Evolutionary conservation across 1,140 invertebrate species (phyloP).

Genomic region (Bombus fervidus): DNA sequence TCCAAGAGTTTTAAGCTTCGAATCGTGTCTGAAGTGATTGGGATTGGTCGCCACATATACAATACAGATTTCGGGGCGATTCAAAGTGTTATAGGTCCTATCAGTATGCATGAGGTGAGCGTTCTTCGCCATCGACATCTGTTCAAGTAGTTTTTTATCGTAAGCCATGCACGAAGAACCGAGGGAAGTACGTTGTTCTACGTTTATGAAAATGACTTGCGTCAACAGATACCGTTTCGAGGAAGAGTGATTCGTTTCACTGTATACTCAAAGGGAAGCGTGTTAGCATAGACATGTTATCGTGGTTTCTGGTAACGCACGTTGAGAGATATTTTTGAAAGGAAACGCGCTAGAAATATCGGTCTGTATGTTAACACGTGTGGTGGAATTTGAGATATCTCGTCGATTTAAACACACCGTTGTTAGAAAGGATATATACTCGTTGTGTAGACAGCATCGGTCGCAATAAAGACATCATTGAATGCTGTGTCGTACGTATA

Average conservation of each 20-base stretch:
- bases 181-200: background rate
- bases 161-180: background rate
- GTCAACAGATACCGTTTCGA: conserved; percentile 10
- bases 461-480: conserved; percentile 12
- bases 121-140: background rate
- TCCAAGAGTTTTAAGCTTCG: no score
- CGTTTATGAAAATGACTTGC: conserved; percentile 14
- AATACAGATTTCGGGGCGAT: no score
- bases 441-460: background rate
- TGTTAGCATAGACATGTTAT: background rate
- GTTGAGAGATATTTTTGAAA: background rate
- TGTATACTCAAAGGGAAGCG: background rate
- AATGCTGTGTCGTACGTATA: background rate
- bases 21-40: no score
- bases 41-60: no score
- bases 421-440: background rate
- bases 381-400: background rate
- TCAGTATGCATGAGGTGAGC: background rate
- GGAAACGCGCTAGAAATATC: background rate
- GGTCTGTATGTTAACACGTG: background rate
- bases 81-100: background rate
- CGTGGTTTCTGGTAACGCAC: background rate
- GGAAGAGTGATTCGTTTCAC: conserved; percentile 4
- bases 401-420: no score
- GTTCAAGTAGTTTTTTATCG: background rate